Base-by-base conservation (phyloP, 2,797 vertebrate species). In the Brotula barbata region DNA sequence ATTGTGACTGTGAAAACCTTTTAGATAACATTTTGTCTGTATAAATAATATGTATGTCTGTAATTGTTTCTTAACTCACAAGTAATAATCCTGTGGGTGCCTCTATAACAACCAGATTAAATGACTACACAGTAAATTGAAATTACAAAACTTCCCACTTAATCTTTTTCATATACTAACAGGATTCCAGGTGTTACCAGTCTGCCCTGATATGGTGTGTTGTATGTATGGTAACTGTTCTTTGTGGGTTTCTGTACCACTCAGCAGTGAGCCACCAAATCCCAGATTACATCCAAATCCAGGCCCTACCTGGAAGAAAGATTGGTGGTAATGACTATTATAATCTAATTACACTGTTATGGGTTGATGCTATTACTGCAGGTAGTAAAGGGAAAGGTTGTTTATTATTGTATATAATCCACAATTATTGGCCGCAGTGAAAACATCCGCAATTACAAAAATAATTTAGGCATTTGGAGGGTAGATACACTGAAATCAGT, bases 261-360 rank as follows among this genome's bases (percentile, higher is more conserved):
- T 90, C 87, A 90, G 87, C 87, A 88, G 68, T 86, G 66, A 59
- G 71, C 63, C 52, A 84, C 64, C 80, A 88, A 90, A 90, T 90
- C 88, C 87, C 88, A 90, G 88, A 86, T 90, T 90, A 89, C 55
- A 64, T 43, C 75, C 68, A 84, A 87, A 89, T 89, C 87, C 86
- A 85, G 36, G 66, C 72, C 75, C 66, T 86, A 73, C 80, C 71
- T 77, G 71, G 85, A 87, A 84, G 75, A 84, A 78, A 75, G 69
- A 73, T 16, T 62, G 59, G 55, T 68, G 82, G 58, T 68, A 73
- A 74, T 63, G 58, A 64, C 52, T 44, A 51, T 76, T 73, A 66
- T 89, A 82, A 89, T 88, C 86, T 87, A 82, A 87, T 88, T 85
- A 85, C 44, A 65, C 23, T 57, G 51, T 43, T 55, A 23, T 48